phyloP scores from a whole-genome alignment of 1,140 invertebrate species.

The Anastatus disparis region DNA sequence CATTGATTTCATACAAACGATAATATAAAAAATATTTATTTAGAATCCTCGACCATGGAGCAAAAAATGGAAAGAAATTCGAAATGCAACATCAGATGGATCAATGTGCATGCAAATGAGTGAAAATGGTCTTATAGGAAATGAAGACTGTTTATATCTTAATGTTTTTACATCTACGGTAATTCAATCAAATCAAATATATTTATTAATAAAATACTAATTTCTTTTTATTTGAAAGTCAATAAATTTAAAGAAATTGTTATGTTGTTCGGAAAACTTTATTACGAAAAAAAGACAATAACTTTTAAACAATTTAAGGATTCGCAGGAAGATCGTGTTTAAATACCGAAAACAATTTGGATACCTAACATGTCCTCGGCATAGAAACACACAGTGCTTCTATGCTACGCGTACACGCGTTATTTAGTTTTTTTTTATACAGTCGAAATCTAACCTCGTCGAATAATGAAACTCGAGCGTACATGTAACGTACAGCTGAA shows the following conservation, averaged over 20 bases:
- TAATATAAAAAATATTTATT: no score
- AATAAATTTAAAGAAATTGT: no score
- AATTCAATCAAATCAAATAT: conserved; percentile 35
- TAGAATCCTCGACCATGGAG: conserved; percentile 56
- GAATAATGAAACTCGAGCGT: conserved; percentile 23
- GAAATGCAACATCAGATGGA: conserved; percentile 55
- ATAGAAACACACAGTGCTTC: not conserved
- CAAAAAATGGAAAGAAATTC: conserved; percentile 52
- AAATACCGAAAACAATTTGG: not conserved
- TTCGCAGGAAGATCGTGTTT: not conserved
- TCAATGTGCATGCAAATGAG: conserved; percentile 56
- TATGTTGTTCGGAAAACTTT: no score
- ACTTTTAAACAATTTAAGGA: not conserved
- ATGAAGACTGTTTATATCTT: conserved; percentile 61
- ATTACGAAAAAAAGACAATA: not conserved
- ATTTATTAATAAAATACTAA: no score
- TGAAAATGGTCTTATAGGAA: conserved; percentile 42
- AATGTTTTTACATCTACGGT: conserved; percentile 61
- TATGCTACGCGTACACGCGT: no score
- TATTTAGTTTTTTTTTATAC: no score
- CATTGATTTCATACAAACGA: no score
- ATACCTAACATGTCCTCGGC: not conserved
- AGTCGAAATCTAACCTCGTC: not conserved
- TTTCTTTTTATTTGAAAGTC: no score
- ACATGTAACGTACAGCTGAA: conserved; percentile 19